phyloP scores from a whole-genome alignment of 1,140 invertebrate genomes.

The Neodiprion pinetum region DNA sequence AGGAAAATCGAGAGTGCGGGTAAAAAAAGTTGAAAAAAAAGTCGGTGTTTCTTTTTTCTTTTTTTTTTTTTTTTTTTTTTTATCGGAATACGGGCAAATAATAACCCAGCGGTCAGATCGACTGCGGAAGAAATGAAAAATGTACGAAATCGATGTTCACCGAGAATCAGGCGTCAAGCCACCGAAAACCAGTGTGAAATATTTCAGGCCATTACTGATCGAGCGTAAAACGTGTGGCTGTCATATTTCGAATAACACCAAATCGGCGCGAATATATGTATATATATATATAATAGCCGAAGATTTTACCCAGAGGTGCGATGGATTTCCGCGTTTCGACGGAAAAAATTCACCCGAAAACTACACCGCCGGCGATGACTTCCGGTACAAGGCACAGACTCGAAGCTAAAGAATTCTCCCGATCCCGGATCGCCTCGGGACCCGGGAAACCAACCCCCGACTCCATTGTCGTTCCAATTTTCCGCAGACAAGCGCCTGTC shows the following conservation, averaged over 20 bases:
- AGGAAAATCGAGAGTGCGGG: too few relatives aligned
- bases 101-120: background rate
- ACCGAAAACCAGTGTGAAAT: background rate
- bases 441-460: background rate
- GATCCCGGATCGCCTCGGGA: too few relatives aligned
- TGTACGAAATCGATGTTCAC: background rate
- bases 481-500: background rate
- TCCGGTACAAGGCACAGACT: too few relatives aligned
- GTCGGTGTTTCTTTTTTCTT: too few relatives aligned
- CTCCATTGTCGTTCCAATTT: constrained; percentile 5
- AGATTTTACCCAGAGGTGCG: background rate
- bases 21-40: too few relatives aligned
- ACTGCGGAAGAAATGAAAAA: background rate
- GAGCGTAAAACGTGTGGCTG: background rate
- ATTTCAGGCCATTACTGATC: background rate
- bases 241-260: background rate
- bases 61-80: too few relatives aligned
- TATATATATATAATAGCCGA: background rate
- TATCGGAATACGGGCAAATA: too few relatives aligned
- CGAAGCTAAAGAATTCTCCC: too few relatives aligned
- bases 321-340: too few relatives aligned
- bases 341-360: too few relatives aligned
- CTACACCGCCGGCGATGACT: too few relatives aligned
- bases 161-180: background rate
- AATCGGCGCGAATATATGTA: background rate